These are phyloP conservation scores for Stenichneumon culpator DNA, from an alignment of 2,888 invertebrate genomes.

Conservation along the genomic window DNA sequence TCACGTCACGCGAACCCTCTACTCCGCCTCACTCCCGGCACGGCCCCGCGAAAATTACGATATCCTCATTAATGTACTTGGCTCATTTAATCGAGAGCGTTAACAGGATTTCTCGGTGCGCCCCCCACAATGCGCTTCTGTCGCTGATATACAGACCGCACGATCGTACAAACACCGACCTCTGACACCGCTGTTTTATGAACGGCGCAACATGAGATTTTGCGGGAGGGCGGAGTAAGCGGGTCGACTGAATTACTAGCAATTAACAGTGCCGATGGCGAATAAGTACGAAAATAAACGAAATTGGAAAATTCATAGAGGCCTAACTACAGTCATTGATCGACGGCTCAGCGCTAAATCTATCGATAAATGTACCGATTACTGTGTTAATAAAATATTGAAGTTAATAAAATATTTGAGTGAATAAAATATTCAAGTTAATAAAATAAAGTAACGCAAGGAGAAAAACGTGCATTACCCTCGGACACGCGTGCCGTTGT, in stretches of 20 bases:
- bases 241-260: not conserved
- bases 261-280: constrained; percentile 22
- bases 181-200: constrained; percentile 34
- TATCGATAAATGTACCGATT: not conserved
- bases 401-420: not conserved
- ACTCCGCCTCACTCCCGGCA: constrained; percentile 58
- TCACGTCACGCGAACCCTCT: constrained; percentile 73
- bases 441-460: not conserved
- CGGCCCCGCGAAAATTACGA: constrained; percentile 64
- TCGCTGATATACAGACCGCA: constrained; percentile 44
- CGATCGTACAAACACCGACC: constrained; percentile 48
- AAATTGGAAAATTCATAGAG: not conserved
- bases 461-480: not conserved
- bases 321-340: not conserved
- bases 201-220: constrained; percentile 5
- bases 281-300: constrained; percentile 2
- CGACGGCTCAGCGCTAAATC: not conserved
- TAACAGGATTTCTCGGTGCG: constrained; percentile 61
- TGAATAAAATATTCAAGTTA: not conserved
- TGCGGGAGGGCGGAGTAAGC: constrained; percentile 5
- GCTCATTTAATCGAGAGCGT: constrained; percentile 69
- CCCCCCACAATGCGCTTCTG: constrained; percentile 61
- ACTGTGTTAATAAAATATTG: not conserved
- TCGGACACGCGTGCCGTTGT: constrained; percentile 10
- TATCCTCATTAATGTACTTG: constrained; percentile 69